phyloP scores from a whole-genome alignment of 2,888 invertebrate species.

The Anarsia innoxiella region DNA sequence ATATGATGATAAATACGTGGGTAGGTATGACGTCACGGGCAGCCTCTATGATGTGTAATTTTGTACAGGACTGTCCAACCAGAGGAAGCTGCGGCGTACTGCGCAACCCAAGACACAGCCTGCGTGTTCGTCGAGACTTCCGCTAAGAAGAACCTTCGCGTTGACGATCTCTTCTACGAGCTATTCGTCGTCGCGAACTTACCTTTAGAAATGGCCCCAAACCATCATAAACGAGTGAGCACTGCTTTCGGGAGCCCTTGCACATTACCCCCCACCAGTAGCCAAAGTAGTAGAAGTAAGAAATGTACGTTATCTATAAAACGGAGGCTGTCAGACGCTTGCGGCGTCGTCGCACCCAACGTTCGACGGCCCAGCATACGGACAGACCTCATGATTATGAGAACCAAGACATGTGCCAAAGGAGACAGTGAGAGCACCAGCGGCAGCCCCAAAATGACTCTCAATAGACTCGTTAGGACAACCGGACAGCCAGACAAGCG shows the following conservation, averaged over 20 bases:
- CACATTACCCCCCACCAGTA: constrained; percentile 81
- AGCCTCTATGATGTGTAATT: no score
- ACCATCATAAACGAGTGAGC: constrained; percentile 87
- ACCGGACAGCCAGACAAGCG: constrained; percentile 62
- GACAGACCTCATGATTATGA: constrained; percentile 91
- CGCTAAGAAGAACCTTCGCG: constrained; percentile 86
- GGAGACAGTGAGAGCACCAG: constrained; percentile 79
- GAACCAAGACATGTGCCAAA: constrained; percentile 85
- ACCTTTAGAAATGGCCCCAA: constrained; percentile 92
- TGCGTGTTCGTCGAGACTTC: constrained; percentile 90
- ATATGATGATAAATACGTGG: no score
- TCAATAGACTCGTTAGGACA: constrained; percentile 64
- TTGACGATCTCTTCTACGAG: constrained; percentile 90
- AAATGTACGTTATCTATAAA: constrained; percentile 88
- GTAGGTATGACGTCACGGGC: no score
- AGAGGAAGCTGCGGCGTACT: constrained; percentile 86
- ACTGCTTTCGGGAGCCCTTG: constrained; percentile 85
- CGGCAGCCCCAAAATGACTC: constrained; percentile 66
- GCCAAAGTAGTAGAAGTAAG: constrained; percentile 79
- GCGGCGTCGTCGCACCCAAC: constrained; percentile 92
- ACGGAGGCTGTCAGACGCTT: constrained; percentile 88
- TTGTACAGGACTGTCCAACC: constrained; percentile 80
- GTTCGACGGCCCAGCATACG: constrained; percentile 90
- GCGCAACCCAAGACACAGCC: constrained; percentile 82
- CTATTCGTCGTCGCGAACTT: constrained; percentile 88